Percentiles rank a stretch among this genome's conserved stretches.
phyloP scores from a whole-genome alignment of 1,140 invertebrate species.

The Scaptomyza pallida region DNA sequence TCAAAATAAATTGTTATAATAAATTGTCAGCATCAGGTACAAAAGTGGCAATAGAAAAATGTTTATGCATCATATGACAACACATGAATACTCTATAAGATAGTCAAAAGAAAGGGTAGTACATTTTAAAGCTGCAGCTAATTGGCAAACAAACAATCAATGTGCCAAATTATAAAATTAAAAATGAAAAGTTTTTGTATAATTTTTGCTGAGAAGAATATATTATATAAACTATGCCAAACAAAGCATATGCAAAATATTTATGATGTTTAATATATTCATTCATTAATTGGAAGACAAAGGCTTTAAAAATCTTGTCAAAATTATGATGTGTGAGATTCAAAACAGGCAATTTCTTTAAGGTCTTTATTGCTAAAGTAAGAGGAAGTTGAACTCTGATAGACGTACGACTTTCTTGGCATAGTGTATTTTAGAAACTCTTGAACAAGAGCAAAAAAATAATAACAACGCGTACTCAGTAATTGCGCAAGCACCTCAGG shows the following conservation, averaged over 20 bases:
- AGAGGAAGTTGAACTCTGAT: neutral
- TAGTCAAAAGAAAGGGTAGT: neutral
- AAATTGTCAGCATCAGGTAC: conserved; percentile 51
- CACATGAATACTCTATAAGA: conserved; percentile 20
- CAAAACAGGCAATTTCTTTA: neutral
- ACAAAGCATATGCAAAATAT: conserved; percentile 13
- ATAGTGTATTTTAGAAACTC: conserved; percentile 17
- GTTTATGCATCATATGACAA: neutral
- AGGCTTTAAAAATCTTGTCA: neutral
- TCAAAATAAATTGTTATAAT: conserved; percentile 60
- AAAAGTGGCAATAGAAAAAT: conserved; percentile 41
- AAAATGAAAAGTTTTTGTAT: neutral
- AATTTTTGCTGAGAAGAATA: conserved; percentile 2
- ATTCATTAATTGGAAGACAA: conserved; percentile 20
- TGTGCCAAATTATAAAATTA: neutral
- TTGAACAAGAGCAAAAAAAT: conserved; percentile 16
- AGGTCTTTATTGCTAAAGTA: neutral
- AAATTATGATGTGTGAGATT: neutral
- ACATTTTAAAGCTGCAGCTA: neutral
- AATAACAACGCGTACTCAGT: conserved; percentile 11
- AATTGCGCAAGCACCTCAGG: conserved; percentile 38
- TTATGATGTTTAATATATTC: conserved; percentile 5
- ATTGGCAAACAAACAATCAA: neutral
- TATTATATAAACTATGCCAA: neutral
- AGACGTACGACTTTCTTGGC: neutral